phyloP scores from a whole-genome alignment of 37 sponge, comb jelly and placozoan genomes.

The Bolinopsis microptera region DNA sequence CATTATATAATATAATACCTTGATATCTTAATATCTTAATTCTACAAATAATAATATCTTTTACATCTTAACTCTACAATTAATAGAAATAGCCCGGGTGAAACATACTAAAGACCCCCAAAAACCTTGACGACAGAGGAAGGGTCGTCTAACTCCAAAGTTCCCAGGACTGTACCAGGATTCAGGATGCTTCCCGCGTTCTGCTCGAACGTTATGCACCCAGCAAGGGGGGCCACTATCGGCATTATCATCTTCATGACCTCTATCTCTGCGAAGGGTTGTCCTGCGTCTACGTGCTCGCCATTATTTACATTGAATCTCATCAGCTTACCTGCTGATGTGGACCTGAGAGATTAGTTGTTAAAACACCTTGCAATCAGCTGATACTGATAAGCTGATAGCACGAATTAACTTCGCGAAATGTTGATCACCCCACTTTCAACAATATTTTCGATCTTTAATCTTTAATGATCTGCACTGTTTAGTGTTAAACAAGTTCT shows the following conservation, averaged over 20 bases:
- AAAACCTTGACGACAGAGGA: constrained; percentile 69
- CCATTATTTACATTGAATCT: constrained; percentile 86
- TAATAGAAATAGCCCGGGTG: no score
- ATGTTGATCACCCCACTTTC: neutral
- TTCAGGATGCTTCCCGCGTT: constrained; percentile 87
- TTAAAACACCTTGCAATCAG: neutral
- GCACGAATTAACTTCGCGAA: neutral
- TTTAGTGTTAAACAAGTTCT: no score
- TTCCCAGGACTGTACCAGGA: constrained; percentile 83
- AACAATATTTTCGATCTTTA: no score
- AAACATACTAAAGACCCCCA: no score
- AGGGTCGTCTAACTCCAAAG: constrained; percentile 88
- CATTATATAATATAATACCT: no score
- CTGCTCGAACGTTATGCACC: constrained; percentile 79
- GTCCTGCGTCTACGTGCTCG: constrained; percentile 73
- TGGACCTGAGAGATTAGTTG: constrained; percentile 70
- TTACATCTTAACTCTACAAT: no score
- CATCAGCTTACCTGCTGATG: constrained; percentile 91
- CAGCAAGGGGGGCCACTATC: constrained; percentile 73
- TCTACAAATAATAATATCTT: no score
- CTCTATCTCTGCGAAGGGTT: constrained; percentile 92
- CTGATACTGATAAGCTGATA: neutral
- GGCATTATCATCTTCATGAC: constrained; percentile 96
- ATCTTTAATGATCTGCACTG: no score
- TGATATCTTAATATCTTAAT: no score